Percentiles rank a stretch among this genome's conserved stretches.
phyloP scores from a whole-genome alignment of 2,888 invertebrate species.

The Disparrhopalites patrizii region DNA sequence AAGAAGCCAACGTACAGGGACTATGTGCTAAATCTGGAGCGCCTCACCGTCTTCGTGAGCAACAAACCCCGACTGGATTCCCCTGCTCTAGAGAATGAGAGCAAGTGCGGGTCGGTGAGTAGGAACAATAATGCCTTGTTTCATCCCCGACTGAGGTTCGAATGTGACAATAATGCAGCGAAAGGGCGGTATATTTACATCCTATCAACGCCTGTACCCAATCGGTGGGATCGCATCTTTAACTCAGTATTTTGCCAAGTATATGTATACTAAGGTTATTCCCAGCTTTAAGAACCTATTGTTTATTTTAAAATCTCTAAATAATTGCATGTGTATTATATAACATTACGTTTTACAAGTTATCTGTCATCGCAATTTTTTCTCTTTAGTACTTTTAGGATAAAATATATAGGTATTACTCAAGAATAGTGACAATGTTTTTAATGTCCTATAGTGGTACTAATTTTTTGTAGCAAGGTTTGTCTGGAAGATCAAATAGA shows the following conservation, averaged over 20 bases:
- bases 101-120: constrained; percentile 54
- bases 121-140: constrained; percentile 55
- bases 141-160: constrained; percentile 53
- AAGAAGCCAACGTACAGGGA: constrained; percentile 50
- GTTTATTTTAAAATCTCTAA: too few relatives aligned
- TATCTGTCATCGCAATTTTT: too few relatives aligned
- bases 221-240: constrained; percentile 55
- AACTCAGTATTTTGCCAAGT: constrained; percentile 57
- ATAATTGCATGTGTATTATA: too few relatives aligned
- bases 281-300: too few relatives aligned
- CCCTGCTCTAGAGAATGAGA: constrained; percentile 47
- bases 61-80: constrained; percentile 51
- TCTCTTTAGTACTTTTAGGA: too few relatives aligned
- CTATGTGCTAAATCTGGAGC: constrained; percentile 55
- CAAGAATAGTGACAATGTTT: too few relatives aligned
- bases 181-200: constrained; percentile 55
- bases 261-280: constrained; percentile 54
- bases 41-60: constrained; percentile 55
- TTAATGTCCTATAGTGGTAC: too few relatives aligned
- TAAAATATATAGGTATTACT: too few relatives aligned
- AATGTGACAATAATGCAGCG: constrained; percentile 51
- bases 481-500: too few relatives aligned
- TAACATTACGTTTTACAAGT: too few relatives aligned
- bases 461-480: too few relatives aligned
- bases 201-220: constrained; percentile 54